Base-by-base conservation (phyloP, 2,888 invertebrate genomes). In the Notodonta dromedarius region DNA sequence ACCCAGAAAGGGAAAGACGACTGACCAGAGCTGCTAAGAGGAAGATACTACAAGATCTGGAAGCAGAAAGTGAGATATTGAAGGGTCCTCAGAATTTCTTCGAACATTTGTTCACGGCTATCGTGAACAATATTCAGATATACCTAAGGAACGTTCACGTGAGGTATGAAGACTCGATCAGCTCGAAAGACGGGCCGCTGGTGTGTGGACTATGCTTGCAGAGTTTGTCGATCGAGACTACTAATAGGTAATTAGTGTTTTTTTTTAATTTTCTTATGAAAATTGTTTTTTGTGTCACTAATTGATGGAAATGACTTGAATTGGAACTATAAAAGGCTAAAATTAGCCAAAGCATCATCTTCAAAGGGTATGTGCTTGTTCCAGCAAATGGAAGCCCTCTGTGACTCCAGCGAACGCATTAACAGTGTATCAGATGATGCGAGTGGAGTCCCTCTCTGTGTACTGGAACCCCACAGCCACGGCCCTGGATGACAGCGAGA, bases 71-170 rank as follows among this genome's bases (percentile, higher is more conserved):
- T 65, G 94, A 95, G 70, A 88, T 95, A 51, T 88, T 94, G 56
- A 95, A 95, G 66, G 95, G 95, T 0, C 95, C 96, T 5, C 94
- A 94, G 74, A 94, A 95, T 57, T 96, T 97, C 82, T 94, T 96
- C 66, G 96, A 97, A 83, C 96, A 95, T 79, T 83, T 97, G 57
- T 94, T 96, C 69, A 96, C 96, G 24, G 96, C 96, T 42, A 95
- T 97, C 14, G 94, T 97, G 71, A 97, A 97, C 83, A 97, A 97
- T 83, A 93, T 98, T 55, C 97, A 97, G 91, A 95, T 97, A 63
- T 96, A 95, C 63, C 94, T 97, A 39, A 95, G 95, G 65, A 96
- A 97, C 83, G 94, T 98, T 55, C 97, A 98, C 86, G 94, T 98
- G 62, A 94, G 97, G 67, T 97, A 97, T 78, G 97, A 97, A 84